Conservation (phyloP, 2,797 vertebrate species). For the Iguana delicatissima region DNA sequence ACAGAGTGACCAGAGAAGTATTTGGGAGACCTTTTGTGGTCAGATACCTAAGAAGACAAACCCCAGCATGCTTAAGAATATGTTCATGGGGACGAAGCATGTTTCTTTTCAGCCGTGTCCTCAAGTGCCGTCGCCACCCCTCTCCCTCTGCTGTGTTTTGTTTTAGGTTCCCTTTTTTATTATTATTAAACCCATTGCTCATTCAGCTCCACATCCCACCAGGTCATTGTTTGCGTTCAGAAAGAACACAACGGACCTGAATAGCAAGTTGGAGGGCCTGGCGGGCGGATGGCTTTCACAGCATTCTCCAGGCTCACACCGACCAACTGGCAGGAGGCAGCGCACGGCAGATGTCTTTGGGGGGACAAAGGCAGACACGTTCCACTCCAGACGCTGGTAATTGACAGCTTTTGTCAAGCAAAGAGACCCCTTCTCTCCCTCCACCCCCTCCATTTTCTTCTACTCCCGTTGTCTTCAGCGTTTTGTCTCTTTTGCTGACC, state of each 20-base stretch:
- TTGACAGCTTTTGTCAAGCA: conserved; percentile 77
- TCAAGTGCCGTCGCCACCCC: conserved; percentile 47
- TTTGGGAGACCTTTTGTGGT: conserved; percentile 71
- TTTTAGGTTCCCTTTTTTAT: conserved; percentile 57
- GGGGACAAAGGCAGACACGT: conserved; percentile 84
- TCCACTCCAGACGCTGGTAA: conserved; percentile 77
- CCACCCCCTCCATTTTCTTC: neutral
- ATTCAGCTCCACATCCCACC: conserved; percentile 71
- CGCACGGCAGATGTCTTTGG: conserved; percentile 89
- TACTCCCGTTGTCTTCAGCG: conserved; percentile 44
- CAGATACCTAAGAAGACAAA: conserved; percentile 71
- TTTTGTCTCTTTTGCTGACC: conserved; percentile 31
- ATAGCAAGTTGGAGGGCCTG: conserved; percentile 60
- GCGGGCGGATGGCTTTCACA: conserved; percentile 72
- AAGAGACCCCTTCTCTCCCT: conserved; percentile 23
- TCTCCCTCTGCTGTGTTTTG: conserved; percentile 62
- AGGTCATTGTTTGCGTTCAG: conserved; percentile 83
- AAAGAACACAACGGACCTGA: conserved; percentile 78
- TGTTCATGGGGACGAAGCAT: conserved; percentile 73
- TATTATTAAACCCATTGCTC: conserved; percentile 58
- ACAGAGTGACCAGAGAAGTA: conserved; percentile 46
- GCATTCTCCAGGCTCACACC: conserved; percentile 70
- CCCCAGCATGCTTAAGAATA: conserved; percentile 77
- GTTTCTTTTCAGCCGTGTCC: conserved; percentile 69
- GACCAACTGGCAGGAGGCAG: conserved; percentile 84